Evolutionary conservation across 2,113 vertebrate species (phyloP).

Genomic region (Mustelus asterias): DNA sequence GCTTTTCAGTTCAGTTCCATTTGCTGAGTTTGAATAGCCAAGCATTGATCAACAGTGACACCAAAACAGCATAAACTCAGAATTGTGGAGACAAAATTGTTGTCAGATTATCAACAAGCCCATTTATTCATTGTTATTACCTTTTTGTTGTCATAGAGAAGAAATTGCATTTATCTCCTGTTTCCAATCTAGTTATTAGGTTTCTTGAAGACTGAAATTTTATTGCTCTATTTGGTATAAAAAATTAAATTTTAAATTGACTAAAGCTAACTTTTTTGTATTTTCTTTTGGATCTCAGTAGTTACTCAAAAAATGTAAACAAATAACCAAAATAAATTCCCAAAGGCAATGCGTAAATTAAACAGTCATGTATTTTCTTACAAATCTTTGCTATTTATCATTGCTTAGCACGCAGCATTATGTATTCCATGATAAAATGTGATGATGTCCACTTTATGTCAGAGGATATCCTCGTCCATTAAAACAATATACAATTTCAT

Average conservation of each 20-base stretch:
- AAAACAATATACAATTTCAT: background rate
- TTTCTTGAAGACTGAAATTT: background rate
- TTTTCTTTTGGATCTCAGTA: background rate
- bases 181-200: background rate
- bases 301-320: background rate
- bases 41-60: background rate
- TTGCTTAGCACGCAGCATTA: background rate
- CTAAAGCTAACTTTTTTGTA: background rate
- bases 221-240: background rate
- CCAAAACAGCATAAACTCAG: background rate
- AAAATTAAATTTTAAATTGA: background rate
- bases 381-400: background rate
- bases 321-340: background rate
- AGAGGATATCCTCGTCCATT: background rate
- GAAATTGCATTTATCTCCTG: background rate
- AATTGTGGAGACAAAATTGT: background rate
- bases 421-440: background rate
- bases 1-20: background rate
- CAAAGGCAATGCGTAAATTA: background rate
- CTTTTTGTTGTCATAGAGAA: background rate
- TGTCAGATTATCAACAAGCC: background rate
- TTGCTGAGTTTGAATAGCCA: background rate
- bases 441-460: background rate
- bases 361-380: background rate
- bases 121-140: background rate